Evolutionary conservation across 37 sponge, comb jelly and placozoan genomes (phyloP).

Genomic region (Petrosia ficiformis): DNA sequence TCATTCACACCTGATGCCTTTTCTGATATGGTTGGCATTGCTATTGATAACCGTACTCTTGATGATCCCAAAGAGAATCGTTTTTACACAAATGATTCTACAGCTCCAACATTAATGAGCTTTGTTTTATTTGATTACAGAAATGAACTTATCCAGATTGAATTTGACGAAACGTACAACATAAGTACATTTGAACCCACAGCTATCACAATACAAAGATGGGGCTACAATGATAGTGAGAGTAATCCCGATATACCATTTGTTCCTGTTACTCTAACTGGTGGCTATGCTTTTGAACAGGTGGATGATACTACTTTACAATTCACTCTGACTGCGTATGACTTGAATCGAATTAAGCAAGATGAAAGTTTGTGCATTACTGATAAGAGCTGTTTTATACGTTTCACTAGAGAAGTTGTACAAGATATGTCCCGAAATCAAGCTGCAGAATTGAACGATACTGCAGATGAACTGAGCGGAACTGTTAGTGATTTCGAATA

Average conservation of each 20-base stretch:
- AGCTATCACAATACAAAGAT: conserved; percentile 72
- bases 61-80: conserved; percentile 47
- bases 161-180: conserved; percentile 83
- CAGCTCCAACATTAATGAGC: conserved; percentile 44
- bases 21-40: conserved; percentile 70
- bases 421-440: conserved; percentile 85
- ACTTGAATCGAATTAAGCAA: conserved; percentile 82
- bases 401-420: conserved; percentile 52
- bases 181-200: conserved; percentile 86
- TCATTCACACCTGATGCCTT: conserved; percentile 41
- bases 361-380: conserved; percentile 38
- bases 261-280: conserved; percentile 53
- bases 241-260: conserved; percentile 14
- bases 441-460: conserved; percentile 23
- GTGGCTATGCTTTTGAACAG: conserved; percentile 52
- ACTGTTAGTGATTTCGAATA: conserved; percentile 43
- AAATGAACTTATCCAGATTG: conserved; percentile 40
- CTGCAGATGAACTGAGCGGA: conserved; percentile 8
- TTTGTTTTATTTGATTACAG: conserved; percentile 68
- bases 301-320: conserved; percentile 72
- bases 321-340: conserved; percentile 56
- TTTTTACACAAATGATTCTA: conserved; percentile 58
- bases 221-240: conserved; percentile 59
- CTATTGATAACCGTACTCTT: conserved; percentile 18
- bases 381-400: conserved; percentile 60